Evolutionary conservation across 2,888 invertebrate genomes (phyloP).

Genomic region (Chloroclysta siterata): DNA sequence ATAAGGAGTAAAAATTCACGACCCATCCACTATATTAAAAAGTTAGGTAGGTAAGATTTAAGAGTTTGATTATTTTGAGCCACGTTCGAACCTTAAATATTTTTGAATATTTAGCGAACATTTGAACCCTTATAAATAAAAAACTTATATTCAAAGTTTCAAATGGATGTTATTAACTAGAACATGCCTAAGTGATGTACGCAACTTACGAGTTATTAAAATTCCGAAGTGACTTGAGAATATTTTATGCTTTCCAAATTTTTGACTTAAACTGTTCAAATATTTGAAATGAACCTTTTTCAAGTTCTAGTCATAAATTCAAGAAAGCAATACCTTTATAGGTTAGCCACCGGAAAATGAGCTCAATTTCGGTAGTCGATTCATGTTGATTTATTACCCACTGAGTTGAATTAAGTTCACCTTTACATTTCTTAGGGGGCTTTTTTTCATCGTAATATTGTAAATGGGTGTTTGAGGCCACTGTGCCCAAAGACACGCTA

Average conservation of each 20-base stretch:
- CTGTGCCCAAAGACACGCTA: too few relatives aligned
- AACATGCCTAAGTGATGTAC: constrained; percentile 11
- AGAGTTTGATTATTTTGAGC: background rate
- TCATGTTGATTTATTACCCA: constrained; percentile 21
- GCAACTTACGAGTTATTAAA: constrained; percentile 19
- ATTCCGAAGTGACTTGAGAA: constrained; percentile 15
- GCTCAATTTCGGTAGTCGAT: constrained; percentile 26
- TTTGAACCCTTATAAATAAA: constrained; percentile 20
- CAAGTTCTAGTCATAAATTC: constrained; percentile 38
- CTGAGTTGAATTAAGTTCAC: constrained; percentile 9
- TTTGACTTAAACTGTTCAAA: background rate
- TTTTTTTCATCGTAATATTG: too few relatives aligned
- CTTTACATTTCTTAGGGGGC: background rate
- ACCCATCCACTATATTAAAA: background rate
- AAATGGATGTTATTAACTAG: constrained; percentile 11
- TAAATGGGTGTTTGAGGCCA: too few relatives aligned
- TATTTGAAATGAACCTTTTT: constrained; percentile 26
- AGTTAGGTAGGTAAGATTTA: background rate
- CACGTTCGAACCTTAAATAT: background rate
- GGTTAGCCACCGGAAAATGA: constrained; percentile 33
- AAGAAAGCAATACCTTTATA: constrained; percentile 28
- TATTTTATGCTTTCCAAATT: constrained; percentile 6
- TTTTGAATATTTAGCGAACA: constrained; percentile 1
- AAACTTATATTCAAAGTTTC: constrained; percentile 16
- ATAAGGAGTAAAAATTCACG: too few relatives aligned